Evolutionary conservation across 2,888 invertebrate species (phyloP).

Genomic region (Lasius platythorax): DNA sequence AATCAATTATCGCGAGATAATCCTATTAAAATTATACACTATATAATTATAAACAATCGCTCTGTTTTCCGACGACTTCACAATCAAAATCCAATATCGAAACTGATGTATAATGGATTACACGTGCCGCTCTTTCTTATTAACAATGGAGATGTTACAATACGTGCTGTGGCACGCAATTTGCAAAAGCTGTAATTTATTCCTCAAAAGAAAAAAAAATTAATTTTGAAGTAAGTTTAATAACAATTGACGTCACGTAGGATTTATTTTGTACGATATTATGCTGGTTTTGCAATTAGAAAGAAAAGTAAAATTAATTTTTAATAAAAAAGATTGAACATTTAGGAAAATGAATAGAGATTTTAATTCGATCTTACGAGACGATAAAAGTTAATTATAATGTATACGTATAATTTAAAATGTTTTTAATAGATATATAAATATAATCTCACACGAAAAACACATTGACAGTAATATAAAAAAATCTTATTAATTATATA

Average conservation of each 20-base stretch:
- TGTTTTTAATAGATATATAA: too few relatives aligned
- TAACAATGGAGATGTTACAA: neutral
- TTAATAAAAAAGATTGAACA: neutral
- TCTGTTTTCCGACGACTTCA: neutral
- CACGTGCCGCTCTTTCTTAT: neutral
- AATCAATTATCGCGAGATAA: neutral
- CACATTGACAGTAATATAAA: neutral
- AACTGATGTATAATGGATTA: neutral
- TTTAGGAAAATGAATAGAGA: neutral
- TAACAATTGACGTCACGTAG: neutral
- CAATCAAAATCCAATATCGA: neutral
- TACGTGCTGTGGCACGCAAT: neutral
- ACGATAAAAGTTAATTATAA: too few relatives aligned
- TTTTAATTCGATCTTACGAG: neutral
- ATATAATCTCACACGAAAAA: too few relatives aligned
- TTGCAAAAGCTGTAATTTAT: neutral
- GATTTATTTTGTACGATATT: neutral
- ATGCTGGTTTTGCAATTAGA: neutral
- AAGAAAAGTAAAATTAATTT: neutral
- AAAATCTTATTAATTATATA: neutral
- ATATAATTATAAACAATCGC: constrained; percentile 10
- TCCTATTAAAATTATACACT: constrained; percentile 10
- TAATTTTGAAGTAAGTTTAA: neutral
- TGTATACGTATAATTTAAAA: too few relatives aligned
- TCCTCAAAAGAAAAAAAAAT: neutral